Evolutionary conservation across 2,113 vertebrate genomes (phyloP).

Genomic region (Tachycineta bicolor): DNA sequence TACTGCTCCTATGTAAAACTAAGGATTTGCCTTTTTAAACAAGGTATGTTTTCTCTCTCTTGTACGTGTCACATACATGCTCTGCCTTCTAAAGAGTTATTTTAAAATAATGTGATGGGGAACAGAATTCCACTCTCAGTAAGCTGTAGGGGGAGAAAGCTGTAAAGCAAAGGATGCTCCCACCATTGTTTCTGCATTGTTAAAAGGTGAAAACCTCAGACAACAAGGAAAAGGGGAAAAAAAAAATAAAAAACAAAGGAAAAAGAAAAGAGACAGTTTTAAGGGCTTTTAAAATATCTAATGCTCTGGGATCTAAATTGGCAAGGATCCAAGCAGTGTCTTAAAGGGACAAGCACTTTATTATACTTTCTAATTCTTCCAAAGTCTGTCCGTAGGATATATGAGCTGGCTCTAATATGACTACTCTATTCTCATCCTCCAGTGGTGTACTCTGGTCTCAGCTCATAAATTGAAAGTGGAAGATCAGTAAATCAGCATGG

Average conservation of each 20-base stretch:
- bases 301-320: conserved; percentile 77
- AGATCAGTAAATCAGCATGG: conserved; percentile 82
- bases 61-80: not conserved
- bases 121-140: not conserved
- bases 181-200: conserved; percentile 72
- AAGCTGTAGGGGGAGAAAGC: conserved; percentile 55
- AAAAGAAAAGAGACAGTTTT: conserved; percentile 70
- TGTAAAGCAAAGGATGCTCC: conserved; percentile 61
- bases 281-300: conserved; percentile 82
- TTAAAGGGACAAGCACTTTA: conserved; percentile 84
- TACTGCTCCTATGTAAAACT: not conserved
- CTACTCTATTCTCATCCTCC: conserved; percentile 84
- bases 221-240: not conserved
- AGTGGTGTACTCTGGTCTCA: conserved; percentile 81
- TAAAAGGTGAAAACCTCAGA: conserved; percentile 74
- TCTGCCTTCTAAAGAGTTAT: not conserved
- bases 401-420: conserved; percentile 85
- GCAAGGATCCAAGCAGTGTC: conserved; percentile 74
- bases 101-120: not conserved
- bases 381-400: conserved; percentile 86
- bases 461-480: conserved; percentile 87
- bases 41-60: not conserved
- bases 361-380: conserved; percentile 86
- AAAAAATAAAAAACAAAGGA: not conserved
- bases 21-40: not conserved